Base-by-base conservation (phyloP, 1,140 invertebrate species). In the Bilobella aurantiaca region DNA sequence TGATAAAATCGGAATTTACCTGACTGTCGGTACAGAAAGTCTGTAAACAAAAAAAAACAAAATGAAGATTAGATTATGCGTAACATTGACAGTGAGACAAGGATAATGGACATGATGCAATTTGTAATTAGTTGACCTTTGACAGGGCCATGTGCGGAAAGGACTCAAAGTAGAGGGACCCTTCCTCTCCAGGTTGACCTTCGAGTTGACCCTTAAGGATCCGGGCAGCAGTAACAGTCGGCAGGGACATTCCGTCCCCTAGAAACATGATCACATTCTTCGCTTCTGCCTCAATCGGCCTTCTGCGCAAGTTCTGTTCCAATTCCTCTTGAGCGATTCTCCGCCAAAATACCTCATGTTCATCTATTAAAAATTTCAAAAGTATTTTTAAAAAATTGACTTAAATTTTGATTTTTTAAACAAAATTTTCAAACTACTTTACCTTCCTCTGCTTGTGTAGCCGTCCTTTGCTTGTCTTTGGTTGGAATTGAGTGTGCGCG, bases 181-280 rank as follows among this genome's bases (percentile, higher is more conserved):
- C 76, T 69, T 89, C 86, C 76, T 91, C 87, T 28, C 79, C 74
- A 58, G 63, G 64, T 3, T 23, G 1, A 8, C 75, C 70, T 23
- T 71, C 46, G 0, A 77, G 75, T 73, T 88, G 86, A 0, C 86
- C 87, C 71, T 83, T 73, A 12, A 62, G 63, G 32, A 73, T 66
- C 2, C 71, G 14, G 12, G 71, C 61, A 16, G 68, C 71, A 12
- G 68, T 63, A 5, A 73, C 63, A 21, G 71, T 89, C 1, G 84
- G 77, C 5, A 89, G 75, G 1, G 86, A 87, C 82, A 90, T 85
- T 1, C 89, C 89, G 74, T 90, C 87, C 0, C 88, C 88, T 47
- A 91, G 74, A 70, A 89, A 87, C 65, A 90, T 75, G 18, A 90
- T 84, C 0, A 87, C 78, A 74, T 89, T 89, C 69, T 84, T 86